Conservation (phyloP, 92 coral and sea anemone species). For the Hydrozoanthus gracilis region DNA sequence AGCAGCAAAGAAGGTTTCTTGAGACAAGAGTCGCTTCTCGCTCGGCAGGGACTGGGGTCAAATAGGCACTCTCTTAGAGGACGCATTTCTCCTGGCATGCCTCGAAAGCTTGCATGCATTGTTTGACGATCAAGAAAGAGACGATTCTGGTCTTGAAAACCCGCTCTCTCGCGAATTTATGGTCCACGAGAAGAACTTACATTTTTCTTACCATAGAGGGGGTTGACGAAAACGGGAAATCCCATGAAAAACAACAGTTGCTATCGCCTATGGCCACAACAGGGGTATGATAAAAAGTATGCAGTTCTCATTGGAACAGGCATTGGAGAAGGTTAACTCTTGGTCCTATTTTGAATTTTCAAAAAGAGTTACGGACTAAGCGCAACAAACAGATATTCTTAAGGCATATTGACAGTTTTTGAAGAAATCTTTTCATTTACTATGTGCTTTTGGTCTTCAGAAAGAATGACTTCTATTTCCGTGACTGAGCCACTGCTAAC, state of each 20-base stretch:
- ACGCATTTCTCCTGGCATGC: slow-evolving; percentile 23
- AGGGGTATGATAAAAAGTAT: not conserved
- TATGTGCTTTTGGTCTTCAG: too few species aligned
- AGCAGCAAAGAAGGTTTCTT: not conserved
- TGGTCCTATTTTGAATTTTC: too few species aligned
- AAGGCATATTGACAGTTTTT: too few species aligned
- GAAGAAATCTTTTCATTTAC: too few species aligned
- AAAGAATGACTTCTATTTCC: too few species aligned
- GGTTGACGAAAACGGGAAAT: not conserved
- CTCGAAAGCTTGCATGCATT: not conserved
- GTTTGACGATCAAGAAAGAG: slow-evolving; percentile 7
- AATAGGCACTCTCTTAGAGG: not conserved
- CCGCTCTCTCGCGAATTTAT: not conserved
- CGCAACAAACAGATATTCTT: too few species aligned
- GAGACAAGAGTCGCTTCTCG: not conserved
- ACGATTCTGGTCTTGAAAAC: not conserved
- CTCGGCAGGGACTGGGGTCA: slow-evolving; percentile 11
- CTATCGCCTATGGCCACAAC: not conserved
- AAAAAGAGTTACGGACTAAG: too few species aligned
- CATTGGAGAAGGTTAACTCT: too few species aligned
- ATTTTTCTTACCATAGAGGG: not conserved
- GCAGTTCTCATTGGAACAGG: too few species aligned
- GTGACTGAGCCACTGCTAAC: too few species aligned
- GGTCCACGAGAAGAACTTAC: not conserved
- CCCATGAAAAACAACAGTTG: not conserved